phyloP scores from a whole-genome alignment of 2,113 vertebrate species.

The Pycnonotus jocosus region DNA sequence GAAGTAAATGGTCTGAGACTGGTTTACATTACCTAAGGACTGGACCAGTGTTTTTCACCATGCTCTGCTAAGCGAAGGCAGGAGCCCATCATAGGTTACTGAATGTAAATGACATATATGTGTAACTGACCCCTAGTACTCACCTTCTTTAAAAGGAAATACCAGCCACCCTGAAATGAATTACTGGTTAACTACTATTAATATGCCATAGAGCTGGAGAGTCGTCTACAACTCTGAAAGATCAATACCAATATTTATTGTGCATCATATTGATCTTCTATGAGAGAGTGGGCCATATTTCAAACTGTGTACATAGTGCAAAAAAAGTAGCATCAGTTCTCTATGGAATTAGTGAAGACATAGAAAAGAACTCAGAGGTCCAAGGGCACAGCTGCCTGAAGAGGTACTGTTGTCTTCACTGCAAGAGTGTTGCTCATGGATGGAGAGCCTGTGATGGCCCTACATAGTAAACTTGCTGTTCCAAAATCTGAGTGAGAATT shows the following conservation, averaged over 20 bases:
- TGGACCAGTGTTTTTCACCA: not conserved
- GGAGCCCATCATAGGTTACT: not conserved
- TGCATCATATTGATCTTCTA: slow-evolving; percentile 66
- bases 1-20: slow-evolving; percentile 41
- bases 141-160: slow-evolving; percentile 32
- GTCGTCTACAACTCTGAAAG: slow-evolving; percentile 49
- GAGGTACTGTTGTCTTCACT: not conserved
- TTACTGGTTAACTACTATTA: slow-evolving; percentile 74
- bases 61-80: not conserved
- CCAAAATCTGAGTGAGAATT: not conserved
- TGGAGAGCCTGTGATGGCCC: not conserved
- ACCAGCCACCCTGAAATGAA: slow-evolving; percentile 58
- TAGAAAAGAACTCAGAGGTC: not conserved
- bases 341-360: not conserved
- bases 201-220: slow-evolving; percentile 59
- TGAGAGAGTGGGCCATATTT: slow-evolving; percentile 66
- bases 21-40: slow-evolving; percentile 6
- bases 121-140: slow-evolving; percentile 34
- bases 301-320: slow-evolving; percentile 49
- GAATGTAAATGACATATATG: not conserved
- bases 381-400: not conserved
- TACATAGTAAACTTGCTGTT: accelerated
- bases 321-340: slow-evolving; percentile 61
- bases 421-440: not conserved
- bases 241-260: slow-evolving; percentile 75